phyloP scores from a whole-genome alignment of 2,113 vertebrate genomes.

The Xiphias gladius region DNA sequence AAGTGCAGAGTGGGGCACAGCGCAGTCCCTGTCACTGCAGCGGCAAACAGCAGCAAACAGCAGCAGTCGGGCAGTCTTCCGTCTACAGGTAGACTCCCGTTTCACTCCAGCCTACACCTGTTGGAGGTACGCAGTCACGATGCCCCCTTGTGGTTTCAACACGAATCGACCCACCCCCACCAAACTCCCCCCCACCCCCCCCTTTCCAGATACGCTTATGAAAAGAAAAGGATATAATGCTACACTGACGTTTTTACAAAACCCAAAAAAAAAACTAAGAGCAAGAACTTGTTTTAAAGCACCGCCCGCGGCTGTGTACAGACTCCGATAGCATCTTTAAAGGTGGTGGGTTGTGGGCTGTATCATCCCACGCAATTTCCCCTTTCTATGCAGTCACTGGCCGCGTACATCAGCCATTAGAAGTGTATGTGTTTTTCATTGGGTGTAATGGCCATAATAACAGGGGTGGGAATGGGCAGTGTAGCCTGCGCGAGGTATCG shows the following conservation, averaged over 20 bases:
- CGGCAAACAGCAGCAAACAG: constrained; percentile 34
- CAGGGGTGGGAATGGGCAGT: neutral
- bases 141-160: constrained; percentile 77
- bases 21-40: constrained; percentile 43
- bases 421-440: constrained; percentile 66
- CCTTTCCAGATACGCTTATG: constrained; percentile 21
- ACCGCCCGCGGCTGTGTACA: constrained; percentile 41
- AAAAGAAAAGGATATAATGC: constrained; percentile 58
- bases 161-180: constrained; percentile 50
- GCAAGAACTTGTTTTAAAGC: constrained; percentile 5
- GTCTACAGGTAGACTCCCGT: constrained; percentile 71
- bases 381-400: constrained; percentile 72
- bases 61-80: constrained; percentile 10
- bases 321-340: constrained; percentile 59
- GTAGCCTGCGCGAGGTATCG: constrained; percentile 26
- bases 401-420: constrained; percentile 73
- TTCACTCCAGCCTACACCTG: constrained; percentile 77
- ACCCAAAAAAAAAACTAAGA: constrained; percentile 10
- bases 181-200: neutral
- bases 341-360: constrained; percentile 69
- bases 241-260: constrained; percentile 57
- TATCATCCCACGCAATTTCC: constrained; percentile 83
- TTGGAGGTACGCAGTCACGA: constrained; percentile 80
- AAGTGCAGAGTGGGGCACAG: neutral
- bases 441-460: constrained; percentile 59